Evolutionary conservation across 1,140 invertebrate species (phyloP).

Genomic region (Musca domestica): DNA sequence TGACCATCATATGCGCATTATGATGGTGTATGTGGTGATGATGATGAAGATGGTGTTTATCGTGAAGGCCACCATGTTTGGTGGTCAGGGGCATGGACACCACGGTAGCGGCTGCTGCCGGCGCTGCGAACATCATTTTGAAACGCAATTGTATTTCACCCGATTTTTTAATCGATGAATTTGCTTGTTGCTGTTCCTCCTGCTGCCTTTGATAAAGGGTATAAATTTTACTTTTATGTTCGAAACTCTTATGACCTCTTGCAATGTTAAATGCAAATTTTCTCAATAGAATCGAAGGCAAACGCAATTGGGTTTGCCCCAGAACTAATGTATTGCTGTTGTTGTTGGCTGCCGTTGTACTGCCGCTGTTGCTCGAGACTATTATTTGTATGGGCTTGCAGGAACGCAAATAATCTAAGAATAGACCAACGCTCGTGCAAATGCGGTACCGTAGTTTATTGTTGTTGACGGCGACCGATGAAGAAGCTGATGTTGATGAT

Average conservation of each 20-base stretch:
- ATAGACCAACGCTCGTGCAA: conserved; percentile 39
- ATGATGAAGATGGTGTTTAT: not conserved
- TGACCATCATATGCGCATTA: not conserved
- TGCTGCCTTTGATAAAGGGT: conserved; percentile 44
- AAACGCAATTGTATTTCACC: conserved; percentile 39
- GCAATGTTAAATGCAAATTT: conserved; percentile 41
- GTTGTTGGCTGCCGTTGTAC: conserved; percentile 15
- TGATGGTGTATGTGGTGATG: conserved; percentile 7
- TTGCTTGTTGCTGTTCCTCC: conserved; percentile 47
- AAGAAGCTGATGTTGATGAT: conserved; percentile 25
- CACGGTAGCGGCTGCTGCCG: conserved; percentile 21
- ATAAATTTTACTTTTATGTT: conserved; percentile 51
- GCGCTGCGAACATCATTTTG: conserved; percentile 42
- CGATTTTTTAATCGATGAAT: conserved; percentile 46
- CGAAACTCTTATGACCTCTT: conserved; percentile 41
- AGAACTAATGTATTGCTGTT: conserved; percentile 11
- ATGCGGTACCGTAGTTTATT: conserved; percentile 37
- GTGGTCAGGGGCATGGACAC: conserved; percentile 20
- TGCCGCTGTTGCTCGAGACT: conserved; percentile 18
- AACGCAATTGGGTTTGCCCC: conserved; percentile 32
- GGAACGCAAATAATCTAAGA: conserved; percentile 44
- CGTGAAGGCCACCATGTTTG: conserved; percentile 29
- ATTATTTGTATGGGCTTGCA: conserved; percentile 39
- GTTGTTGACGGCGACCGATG: not conserved
- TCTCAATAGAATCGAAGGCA: conserved; percentile 31